phyloP scores from a whole-genome alignment of 2,113 vertebrate genomes.

The Sturnus vulgaris region DNA sequence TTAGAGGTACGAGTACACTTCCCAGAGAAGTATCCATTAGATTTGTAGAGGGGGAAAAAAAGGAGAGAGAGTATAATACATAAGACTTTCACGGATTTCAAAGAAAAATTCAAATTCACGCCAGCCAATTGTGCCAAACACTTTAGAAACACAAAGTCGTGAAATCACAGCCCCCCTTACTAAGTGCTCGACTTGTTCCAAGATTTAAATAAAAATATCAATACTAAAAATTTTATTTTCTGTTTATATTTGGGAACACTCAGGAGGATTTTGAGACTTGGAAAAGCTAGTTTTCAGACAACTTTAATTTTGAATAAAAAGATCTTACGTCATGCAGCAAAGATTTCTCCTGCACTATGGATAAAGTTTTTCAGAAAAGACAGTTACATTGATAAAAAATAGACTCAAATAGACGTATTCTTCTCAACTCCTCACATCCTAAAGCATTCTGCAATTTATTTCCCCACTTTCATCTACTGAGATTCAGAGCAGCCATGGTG shows the following conservation, averaged over 20 bases:
- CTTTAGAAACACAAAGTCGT: neutral
- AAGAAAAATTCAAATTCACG: neutral
- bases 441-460: slow-evolving; percentile 66
- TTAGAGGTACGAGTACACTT: neutral
- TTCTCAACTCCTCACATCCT: slow-evolving; percentile 5
- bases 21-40: neutral
- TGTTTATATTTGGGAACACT: slow-evolving; percentile 6
- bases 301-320: slow-evolving; percentile 56
- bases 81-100: neutral
- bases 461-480: slow-evolving; percentile 49
- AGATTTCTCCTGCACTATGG: slow-evolving; percentile 6
- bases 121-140: neutral
- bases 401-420: slow-evolving; percentile 48
- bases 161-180: neutral
- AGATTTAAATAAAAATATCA: neutral
- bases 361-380: slow-evolving; percentile 64
- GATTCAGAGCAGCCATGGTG: slow-evolving; percentile 61
- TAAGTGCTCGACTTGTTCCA: neutral
- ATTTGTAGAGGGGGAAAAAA: neutral
- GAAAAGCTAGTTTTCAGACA: slow-evolving; percentile 1
- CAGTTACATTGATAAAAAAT: slow-evolving; percentile 60
- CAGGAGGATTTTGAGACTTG: neutral
- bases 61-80: neutral
- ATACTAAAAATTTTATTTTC: neutral
- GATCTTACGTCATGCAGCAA: neutral